phyloP scores from a whole-genome alignment of 2,113 vertebrate genomes.

The Catagonus wagneri region DNA sequence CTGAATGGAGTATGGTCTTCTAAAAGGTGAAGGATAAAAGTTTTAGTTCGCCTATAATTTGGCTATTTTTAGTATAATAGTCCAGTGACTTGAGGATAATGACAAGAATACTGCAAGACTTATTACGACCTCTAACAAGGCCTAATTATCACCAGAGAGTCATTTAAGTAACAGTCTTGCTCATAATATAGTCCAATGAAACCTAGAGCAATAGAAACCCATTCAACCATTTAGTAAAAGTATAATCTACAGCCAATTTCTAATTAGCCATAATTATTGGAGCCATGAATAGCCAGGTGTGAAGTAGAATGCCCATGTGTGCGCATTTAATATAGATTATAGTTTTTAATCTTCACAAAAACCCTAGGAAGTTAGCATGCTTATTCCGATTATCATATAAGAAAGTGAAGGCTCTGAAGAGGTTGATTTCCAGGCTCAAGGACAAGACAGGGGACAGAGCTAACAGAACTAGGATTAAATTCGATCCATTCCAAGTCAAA shows the following conservation, averaged over 20 bases:
- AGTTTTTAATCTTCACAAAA: conserved; percentile 57
- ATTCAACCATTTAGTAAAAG: conserved; percentile 62
- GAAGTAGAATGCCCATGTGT: conserved; percentile 3
- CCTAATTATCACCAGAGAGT: conserved; percentile 58
- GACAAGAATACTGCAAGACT: conserved; percentile 51
- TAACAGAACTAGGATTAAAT: conserved; percentile 38
- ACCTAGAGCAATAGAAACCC: conserved; percentile 50
- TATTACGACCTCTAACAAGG: conserved; percentile 65
- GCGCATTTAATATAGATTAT: conserved; percentile 51
- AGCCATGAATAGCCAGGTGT: conserved; percentile 44
- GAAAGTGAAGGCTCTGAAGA: neutral
- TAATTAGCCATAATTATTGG: conserved; percentile 68
- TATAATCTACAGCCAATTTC: conserved; percentile 29
- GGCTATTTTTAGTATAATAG: conserved; percentile 56
- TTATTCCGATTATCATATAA: neutral
- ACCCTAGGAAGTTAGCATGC: neutral
- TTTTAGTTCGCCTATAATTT: conserved; percentile 49
- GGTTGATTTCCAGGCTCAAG: neutral
- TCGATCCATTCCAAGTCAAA: neutral
- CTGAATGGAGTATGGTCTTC: neutral
- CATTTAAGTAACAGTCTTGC: conserved; percentile 53
- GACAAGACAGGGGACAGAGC: neutral
- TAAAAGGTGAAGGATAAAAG: conserved; percentile 24
- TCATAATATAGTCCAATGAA: conserved; percentile 41
- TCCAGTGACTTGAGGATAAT: conserved; percentile 60